These are phyloP conservation scores for Vicugna pacos DNA, from an alignment of 2,113 vertebrate genomes.

Conservation along the genomic window DNA sequence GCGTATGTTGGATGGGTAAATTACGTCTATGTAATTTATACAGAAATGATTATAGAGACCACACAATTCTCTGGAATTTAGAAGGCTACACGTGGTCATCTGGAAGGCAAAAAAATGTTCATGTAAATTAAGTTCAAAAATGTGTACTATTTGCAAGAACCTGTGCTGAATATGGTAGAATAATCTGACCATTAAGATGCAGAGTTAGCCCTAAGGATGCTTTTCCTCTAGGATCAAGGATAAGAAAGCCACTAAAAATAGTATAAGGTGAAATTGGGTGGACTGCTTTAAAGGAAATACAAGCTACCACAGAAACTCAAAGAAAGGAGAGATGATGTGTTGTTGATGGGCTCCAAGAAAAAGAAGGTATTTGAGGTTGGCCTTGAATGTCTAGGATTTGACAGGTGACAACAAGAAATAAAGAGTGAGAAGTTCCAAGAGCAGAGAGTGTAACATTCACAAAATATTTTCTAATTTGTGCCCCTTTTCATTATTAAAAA, in stretches of 20 bases:
- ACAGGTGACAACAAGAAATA: not conserved
- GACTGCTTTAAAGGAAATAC: not conserved
- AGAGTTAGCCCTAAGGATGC: not conserved
- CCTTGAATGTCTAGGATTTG: constrained; percentile 8
- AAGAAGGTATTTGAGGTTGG: not conserved
- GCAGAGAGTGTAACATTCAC: not conserved
- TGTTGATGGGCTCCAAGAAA: not conserved
- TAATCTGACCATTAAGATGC: not conserved
- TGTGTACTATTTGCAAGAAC: not conserved
- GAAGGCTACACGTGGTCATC: not conserved
- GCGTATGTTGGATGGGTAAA: not conserved
- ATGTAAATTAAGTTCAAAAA: not conserved
- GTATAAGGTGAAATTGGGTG: not conserved
- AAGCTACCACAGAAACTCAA: not conserved
- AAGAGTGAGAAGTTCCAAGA: constrained; percentile 31
- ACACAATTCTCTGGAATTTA: not conserved
- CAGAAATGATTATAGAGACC: not conserved
- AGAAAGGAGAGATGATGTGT: not conserved
- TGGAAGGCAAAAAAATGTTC: not conserved
- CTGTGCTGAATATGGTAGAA: not conserved
- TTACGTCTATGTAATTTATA: not conserved
- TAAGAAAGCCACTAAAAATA: not conserved
- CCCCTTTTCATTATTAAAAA: constrained; percentile 29
- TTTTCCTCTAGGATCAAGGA: not conserved
- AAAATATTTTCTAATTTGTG: constrained; percentile 26